These are phyloP conservation scores for Chrysaora quinquecirrha DNA, from an alignment of 30 jellyfish, hydroid and myxozoan genomes.

Conservation along the genomic window DNA sequence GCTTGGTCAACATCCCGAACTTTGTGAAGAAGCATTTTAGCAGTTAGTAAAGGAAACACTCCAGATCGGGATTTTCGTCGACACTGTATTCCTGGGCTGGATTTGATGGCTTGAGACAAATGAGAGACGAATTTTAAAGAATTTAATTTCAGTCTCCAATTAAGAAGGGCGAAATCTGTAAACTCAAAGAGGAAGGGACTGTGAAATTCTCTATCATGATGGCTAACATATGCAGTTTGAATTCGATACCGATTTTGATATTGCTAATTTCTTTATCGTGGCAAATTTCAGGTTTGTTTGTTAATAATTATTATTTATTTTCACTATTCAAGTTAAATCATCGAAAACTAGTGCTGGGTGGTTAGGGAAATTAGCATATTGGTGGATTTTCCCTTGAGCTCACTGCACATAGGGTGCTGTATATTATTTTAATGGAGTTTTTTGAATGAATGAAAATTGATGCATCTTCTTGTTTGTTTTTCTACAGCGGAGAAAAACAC, in stretches of 20 bases:
- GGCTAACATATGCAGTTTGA: not conserved
- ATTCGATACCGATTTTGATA: not conserved
- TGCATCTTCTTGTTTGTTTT: not conserved
- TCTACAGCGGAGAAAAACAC: not conserved
- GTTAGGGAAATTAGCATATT: too few relatives aligned
- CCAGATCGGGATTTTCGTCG: too few relatives aligned
- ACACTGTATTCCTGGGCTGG: not conserved
- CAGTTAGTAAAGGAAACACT: not conserved
- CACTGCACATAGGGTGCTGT: not conserved
- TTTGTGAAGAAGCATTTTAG: not conserved
- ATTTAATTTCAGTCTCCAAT: too few relatives aligned
- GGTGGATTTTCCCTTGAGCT: not conserved
- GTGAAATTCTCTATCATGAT: too few relatives aligned
- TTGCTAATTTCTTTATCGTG: not conserved
- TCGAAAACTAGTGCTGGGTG: too few relatives aligned
- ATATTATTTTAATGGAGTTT: not conserved
- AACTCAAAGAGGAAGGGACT: too few relatives aligned
- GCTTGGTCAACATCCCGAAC: conserved; percentile 56
- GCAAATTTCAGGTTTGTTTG: not conserved
- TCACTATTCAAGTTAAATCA: too few relatives aligned
- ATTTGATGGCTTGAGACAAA: not conserved
- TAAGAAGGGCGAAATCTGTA: too few relatives aligned
- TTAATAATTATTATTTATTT: too few relatives aligned
- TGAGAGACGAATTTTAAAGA: not conserved
- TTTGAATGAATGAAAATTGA: not conserved